Conservation (phyloP, 2,888 invertebrate species). For the Synergus japonicus region DNA sequence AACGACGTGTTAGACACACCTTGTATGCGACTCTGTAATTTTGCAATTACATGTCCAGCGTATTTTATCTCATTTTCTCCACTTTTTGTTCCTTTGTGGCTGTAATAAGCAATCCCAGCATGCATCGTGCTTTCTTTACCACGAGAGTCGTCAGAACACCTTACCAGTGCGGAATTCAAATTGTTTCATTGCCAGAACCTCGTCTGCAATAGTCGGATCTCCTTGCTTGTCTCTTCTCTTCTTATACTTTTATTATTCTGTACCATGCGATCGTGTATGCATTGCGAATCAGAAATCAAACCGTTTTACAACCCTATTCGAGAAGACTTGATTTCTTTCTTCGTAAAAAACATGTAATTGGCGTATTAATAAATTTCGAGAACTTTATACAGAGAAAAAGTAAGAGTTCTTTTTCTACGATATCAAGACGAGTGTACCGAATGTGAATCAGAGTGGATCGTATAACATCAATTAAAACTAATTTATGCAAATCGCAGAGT, state of each 20-base stretch:
- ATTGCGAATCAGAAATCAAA: constrained; percentile 38
- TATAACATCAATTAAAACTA: too few relatives aligned
- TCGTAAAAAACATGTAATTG: neutral
- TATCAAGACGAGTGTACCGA: too few relatives aligned
- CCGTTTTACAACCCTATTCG: neutral
- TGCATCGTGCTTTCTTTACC: constrained; percentile 28
- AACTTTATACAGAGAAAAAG: neutral
- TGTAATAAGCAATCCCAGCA: constrained; percentile 32
- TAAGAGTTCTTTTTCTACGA: too few relatives aligned
- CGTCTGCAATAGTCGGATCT: constrained; percentile 27
- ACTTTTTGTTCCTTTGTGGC: constrained; percentile 23
- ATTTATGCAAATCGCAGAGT: too few relatives aligned
- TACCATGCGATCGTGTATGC: constrained; percentile 21
- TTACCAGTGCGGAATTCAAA: constrained; percentile 52
- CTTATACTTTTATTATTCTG: constrained; percentile 27
- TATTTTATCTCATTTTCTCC: constrained; percentile 36
- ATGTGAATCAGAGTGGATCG: too few relatives aligned
- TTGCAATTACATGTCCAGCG: constrained; percentile 27
- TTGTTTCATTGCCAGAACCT: constrained; percentile 55
- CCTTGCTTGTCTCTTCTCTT: neutral
- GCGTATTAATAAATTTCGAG: neutral
- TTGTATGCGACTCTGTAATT: constrained; percentile 28
- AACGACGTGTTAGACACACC: constrained; percentile 6
- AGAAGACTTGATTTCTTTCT: neutral
- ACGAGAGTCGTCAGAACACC: constrained; percentile 31